These are phyloP conservation scores for Gephyroberyx darwinii DNA, from an alignment of 2,797 vertebrate species.

Conservation along the genomic window DNA sequence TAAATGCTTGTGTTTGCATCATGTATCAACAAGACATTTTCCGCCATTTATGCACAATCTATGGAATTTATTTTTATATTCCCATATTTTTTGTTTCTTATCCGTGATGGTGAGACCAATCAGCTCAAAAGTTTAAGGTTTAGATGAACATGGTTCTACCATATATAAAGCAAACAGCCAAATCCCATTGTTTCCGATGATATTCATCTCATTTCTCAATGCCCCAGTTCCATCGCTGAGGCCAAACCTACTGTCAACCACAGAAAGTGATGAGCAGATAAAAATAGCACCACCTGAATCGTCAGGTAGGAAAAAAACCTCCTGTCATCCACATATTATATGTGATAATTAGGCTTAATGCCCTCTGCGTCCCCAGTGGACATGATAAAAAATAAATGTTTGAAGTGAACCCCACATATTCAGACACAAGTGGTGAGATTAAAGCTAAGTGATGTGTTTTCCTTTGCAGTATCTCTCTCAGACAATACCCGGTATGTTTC, in stretches of 20 bases:
- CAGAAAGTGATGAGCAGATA: constrained; percentile 65
- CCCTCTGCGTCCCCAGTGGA: neutral
- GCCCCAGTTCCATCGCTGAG: constrained; percentile 65
- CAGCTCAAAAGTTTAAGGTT: neutral
- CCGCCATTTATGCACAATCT: neutral
- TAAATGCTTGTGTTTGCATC: neutral
- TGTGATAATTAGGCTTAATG: neutral
- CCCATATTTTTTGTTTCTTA: neutral
- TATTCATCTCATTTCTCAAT: constrained; percentile 36
- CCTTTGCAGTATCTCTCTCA: constrained; percentile 77
- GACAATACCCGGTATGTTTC: constrained; percentile 79
- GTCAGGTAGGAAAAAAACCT: constrained; percentile 76
- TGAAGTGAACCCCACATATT: neutral
- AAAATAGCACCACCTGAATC: constrained; percentile 80
- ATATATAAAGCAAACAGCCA: neutral
- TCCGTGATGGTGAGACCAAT: neutral
- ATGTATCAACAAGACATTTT: neutral
- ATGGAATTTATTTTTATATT: neutral
- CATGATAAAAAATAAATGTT: neutral
- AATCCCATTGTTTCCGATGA: neutral
- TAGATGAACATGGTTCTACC: neutral
- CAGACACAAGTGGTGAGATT: neutral
- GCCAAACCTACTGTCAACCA: constrained; percentile 74
- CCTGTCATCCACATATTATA: neutral
- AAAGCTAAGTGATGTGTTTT: constrained; percentile 28